Base-by-base conservation (phyloP, 2,797 vertebrate species). In the Squalus acanthias region DNA sequence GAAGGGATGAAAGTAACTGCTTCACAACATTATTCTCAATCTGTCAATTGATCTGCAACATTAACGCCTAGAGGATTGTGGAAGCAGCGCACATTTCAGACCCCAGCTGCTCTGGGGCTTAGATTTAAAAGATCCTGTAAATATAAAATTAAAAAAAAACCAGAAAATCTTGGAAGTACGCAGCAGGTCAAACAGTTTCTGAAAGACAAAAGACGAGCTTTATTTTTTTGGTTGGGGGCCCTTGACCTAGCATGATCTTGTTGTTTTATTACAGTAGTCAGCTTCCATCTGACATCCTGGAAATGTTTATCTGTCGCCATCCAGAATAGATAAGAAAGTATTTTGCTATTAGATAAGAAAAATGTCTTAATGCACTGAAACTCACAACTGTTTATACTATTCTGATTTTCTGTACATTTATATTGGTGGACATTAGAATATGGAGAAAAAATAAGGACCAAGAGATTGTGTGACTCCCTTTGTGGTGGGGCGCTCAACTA, bases 1-100 rank as follows among this genome's bases (percentile, higher is more conserved):
- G 17, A 69, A 69, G n/a, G 20, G 65, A 93, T 93, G 65, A 93
- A 85, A 93, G 20, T 91, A n/a, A 91, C n/a, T 69, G 65, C 91
- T 69, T 93, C 65, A 69, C 63, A 93, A 69, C n/a, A 69, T 93
- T 39, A 60, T 69, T 93, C 65, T 12, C 91, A 93, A 93, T 69
- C 91, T 69, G 91, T 69, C 91, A 93, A 24, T 39, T 93, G 63
- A 69, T 93, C 46, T 93, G 91, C n/a, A 91, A 91, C 57, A 63
- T 91, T 93, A 69, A 93, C 10, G 91, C 91, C 91, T 93, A 4
- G 65, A 93, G 91, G 63, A 67, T 9, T 93, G 13, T 92, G 89
- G 65, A 67, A 93, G 33, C 15, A 13, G 60, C 15, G n/a, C 33
- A 67, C 67, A 15, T 93, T 46, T 93, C 91, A 69, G 91, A 93